A percentile compares a stretch with the other conserved stretches of the same genome.
Evolutionary conservation across 1,140 invertebrate species (phyloP).

Genomic region (Laodelphax striatellus): DNA sequence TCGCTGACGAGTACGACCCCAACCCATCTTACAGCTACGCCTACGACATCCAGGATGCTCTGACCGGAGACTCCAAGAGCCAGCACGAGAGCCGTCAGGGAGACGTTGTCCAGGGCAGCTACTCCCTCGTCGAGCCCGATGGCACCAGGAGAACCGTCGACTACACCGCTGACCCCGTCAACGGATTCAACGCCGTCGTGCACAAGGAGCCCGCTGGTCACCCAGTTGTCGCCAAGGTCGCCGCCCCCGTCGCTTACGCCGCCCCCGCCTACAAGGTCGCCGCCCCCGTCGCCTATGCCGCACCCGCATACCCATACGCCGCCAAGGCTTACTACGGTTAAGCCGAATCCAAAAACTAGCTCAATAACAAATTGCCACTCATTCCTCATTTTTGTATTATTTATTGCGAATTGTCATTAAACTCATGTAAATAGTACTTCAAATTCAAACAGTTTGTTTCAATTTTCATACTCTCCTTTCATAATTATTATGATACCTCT

Average conservation of each 20-base stretch:
- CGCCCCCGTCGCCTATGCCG: conserved; percentile 17
- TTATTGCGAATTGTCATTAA: too few relatives aligned
- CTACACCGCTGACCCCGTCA: conserved; percentile 23
- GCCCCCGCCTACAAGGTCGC: conserved; percentile 7
- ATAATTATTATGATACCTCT: too few relatives aligned
- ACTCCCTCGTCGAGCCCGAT: conserved; percentile 38
- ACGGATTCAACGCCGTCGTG: conserved; percentile 20
- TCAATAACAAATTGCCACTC: too few relatives aligned
- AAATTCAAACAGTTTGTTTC: too few relatives aligned
- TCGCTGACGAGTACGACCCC: conserved; percentile 18
- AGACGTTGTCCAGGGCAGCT: conserved; percentile 53
- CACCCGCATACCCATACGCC: conserved; percentile 17
- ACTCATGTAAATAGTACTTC: too few relatives aligned
- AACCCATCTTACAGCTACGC: conserved; percentile 37
- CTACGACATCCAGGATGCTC: conserved; percentile 39
- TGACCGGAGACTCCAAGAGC: conserved; percentile 52
- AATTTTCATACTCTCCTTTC: too few relatives aligned
- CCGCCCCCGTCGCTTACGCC: conserved; percentile 10
- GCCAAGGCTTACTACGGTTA: conserved; percentile 20
- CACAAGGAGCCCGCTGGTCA: conserved; percentile 13
- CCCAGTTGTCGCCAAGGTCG: conserved; percentile 27
- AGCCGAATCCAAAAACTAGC: neutral
- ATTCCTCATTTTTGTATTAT: too few relatives aligned
- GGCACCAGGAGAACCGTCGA: conserved; percentile 25
- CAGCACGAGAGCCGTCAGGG: conserved; percentile 53